phyloP scores from a whole-genome alignment of 2,797 vertebrate genomes.

The Dermochelys coriacea region DNA sequence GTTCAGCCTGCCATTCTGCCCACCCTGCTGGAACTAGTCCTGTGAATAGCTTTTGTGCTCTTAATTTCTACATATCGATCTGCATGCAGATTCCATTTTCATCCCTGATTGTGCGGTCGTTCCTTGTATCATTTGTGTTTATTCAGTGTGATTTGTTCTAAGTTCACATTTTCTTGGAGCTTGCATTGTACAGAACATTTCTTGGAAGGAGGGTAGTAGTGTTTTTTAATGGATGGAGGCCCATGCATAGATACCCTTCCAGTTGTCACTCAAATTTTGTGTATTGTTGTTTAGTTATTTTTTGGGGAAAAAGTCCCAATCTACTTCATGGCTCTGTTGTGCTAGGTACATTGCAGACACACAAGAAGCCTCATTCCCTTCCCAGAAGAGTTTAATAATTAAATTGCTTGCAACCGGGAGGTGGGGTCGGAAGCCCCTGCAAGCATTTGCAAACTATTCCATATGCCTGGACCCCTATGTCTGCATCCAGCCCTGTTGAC shows the following conservation, averaged over 20 bases:
- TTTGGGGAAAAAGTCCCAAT: background rate
- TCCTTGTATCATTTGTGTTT: background rate
- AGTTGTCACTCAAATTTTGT: background rate
- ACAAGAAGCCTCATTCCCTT: background rate
- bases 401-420: background rate
- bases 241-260: background rate
- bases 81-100: background rate
- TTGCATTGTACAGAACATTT: background rate
- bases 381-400: background rate
- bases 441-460: background rate
- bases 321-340: background rate
- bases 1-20: background rate
- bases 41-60: background rate
- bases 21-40: background rate
- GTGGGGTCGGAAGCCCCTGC: background rate
- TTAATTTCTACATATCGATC: background rate
- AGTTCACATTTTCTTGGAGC: background rate
- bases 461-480: background rate
- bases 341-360: background rate
- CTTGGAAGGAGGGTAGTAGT: background rate
- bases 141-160: background rate
- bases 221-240: background rate
- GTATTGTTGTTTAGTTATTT: background rate
- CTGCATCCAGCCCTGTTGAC: background rate
- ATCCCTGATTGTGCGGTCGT: background rate